A percentile compares a stretch with the other conserved stretches of the same genome.
Conservation (phyloP, 1,140 invertebrate genomes). For the Heliconius nattereri region DNA sequence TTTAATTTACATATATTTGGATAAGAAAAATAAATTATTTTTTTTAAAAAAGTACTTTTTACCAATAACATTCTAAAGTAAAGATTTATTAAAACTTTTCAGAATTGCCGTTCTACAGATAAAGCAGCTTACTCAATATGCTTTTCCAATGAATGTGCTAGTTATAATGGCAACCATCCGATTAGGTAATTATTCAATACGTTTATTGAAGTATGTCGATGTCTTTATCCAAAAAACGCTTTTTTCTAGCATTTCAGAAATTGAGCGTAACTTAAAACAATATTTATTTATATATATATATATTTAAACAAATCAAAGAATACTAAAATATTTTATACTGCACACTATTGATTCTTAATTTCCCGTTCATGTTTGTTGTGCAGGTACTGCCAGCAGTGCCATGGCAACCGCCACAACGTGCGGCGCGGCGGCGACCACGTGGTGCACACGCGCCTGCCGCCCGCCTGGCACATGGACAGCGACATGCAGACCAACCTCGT, state of each 20-base stretch:
- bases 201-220: not conserved
- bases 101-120: conserved; percentile 96
- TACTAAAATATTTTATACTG: too few relatives aligned
- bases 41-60: too few relatives aligned
- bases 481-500: conserved; percentile 97
- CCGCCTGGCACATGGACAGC: conserved; percentile 92
- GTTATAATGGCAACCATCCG: conserved; percentile 97
- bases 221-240: too few relatives aligned
- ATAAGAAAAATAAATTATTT: too few relatives aligned
- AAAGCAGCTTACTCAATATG: conserved; percentile 98
- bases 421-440: conserved; percentile 93
- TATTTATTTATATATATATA: too few relatives aligned
- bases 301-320: too few relatives aligned
- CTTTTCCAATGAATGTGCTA: conserved; percentile 97
- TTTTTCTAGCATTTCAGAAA: too few relatives aligned
- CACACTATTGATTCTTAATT: too few relatives aligned
- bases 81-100: conserved; percentile 46
- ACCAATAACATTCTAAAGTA: too few relatives aligned
- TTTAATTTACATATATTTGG: too few relatives aligned
- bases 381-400: conserved; percentile 92
- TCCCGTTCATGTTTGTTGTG: not conserved
- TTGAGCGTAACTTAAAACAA: too few relatives aligned
- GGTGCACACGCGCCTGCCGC: conserved; percentile 91
- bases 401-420: conserved; percentile 93
- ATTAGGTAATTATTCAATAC: conserved; percentile 84